Evolutionary conservation across 2,113 vertebrate genomes (phyloP).

Genomic region (Gymnocephalus cernua): DNA sequence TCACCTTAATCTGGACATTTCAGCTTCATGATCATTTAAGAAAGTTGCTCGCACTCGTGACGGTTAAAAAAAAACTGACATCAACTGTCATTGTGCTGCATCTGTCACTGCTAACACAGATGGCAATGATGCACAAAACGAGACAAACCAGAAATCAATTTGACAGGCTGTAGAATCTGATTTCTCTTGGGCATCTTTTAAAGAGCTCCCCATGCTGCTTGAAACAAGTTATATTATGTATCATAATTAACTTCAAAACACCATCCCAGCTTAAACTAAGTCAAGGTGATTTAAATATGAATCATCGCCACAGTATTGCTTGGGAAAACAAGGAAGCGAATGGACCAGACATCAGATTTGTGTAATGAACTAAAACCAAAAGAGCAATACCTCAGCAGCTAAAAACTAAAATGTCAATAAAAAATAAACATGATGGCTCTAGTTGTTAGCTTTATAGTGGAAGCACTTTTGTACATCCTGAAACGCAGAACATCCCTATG

Average conservation of each 20-base stretch:
- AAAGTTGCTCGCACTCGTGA: constrained; percentile 31
- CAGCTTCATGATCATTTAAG: not conserved
- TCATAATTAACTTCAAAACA: constrained; percentile 25
- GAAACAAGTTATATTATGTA: not conserved
- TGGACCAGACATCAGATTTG: constrained; percentile 4
- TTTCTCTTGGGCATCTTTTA: constrained; percentile 35
- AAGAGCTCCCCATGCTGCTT: not conserved
- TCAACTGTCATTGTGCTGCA: constrained; percentile 50
- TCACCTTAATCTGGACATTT: not conserved
- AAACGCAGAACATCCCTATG: constrained; percentile 11
- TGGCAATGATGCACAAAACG: constrained; percentile 36
- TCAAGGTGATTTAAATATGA: not conserved
- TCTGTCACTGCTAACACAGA: constrained; percentile 56
- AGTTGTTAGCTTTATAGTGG: not conserved
- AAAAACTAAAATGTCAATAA: not conserved
- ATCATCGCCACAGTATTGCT: not conserved
- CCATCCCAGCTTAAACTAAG: not conserved
- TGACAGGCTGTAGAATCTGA: constrained; percentile 37
- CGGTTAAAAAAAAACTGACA: constrained; percentile 44
- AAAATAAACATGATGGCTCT: not conserved
- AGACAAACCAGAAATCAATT: constrained; percentile 31
- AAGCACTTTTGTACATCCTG: not conserved
- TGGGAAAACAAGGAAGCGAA: not conserved
- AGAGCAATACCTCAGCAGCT: not conserved
- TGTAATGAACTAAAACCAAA: not conserved